Base-by-base conservation (phyloP, 2,797 vertebrate genomes). In the Anabas testudineus region DNA sequence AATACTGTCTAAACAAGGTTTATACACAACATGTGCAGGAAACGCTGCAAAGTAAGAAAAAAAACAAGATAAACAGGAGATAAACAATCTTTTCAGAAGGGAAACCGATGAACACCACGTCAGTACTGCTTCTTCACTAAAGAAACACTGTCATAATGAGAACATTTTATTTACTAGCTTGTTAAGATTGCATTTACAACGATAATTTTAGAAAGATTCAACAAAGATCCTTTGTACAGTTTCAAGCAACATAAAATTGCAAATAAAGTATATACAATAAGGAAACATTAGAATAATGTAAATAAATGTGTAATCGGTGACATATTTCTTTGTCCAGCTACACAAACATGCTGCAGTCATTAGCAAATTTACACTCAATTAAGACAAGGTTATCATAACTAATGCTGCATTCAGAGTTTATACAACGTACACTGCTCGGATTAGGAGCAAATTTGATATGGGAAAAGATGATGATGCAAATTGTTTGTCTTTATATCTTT, bases 161-260 rank as follows among this genome's bases (percentile, higher is more conserved):
- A 93, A 90, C 87, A 81, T 92, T 94, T 94, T 94, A 94, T 94
- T 94, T 88, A 90, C 88, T 94, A 93, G 84, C 87, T 87, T 92
- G 92, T 92, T 93, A 91, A 91, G 87, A 84, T 89, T 86, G 74
- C 78, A 92, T 92, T 90, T 91, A 92, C 90, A 93, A 83, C 86
- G 67, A 90, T 87, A 42, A 69, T 87, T 90, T 93, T 88, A 91
- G 85, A 92, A 92, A 92, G 85, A 87, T 85, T 85, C 73, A 78
- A 88, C 80, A 81, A 90, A 82, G 85, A 82, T 83, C 62, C 80
- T 92, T 91, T 94, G 89, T 93, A 94, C 92, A 94, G 88, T 89
- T 91, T 92, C 90, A 93, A 81, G 88, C 89, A 90, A 92, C 74
- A 83, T 77, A 87, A 91, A 86, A 88, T 84, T 88, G 89, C 90